These are phyloP conservation scores for Poecilia gillii DNA, from an alignment of 2,797 vertebrate species.

Conservation along the genomic window DNA sequence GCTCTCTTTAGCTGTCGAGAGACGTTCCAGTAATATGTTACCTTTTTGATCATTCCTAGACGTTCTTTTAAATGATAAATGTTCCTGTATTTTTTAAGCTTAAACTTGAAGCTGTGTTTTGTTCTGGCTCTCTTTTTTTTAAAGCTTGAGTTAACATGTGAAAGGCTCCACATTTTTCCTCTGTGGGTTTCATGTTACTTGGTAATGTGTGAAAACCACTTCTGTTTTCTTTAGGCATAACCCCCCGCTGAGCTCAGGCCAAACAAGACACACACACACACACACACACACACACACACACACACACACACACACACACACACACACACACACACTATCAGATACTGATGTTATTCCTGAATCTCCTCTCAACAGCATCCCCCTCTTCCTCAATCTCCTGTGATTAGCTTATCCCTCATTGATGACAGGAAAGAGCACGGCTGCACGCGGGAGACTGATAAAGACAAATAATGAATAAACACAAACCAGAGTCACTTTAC, in stretches of 20 bases:
- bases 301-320: constrained; percentile 23
- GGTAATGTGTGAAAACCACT: constrained; percentile 67
- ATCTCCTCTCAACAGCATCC: constrained; percentile 54
- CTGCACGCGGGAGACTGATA: constrained; percentile 43
- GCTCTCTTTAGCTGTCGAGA: constrained; percentile 14
- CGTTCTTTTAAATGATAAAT: not conserved
- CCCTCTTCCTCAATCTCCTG: constrained; percentile 52
- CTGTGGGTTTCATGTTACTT: constrained; percentile 21
- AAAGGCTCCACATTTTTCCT: constrained; percentile 27
- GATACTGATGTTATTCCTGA: constrained; percentile 19
- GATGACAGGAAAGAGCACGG: constrained; percentile 48
- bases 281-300: constrained; percentile 25
- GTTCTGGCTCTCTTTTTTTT: constrained; percentile 12
- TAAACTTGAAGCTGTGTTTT: not conserved
- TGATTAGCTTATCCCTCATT: constrained; percentile 65
- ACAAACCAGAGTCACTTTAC: constrained; percentile 14
- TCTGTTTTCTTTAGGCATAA: constrained; percentile 61
- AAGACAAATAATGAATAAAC: constrained; percentile 52
- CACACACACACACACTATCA: constrained; percentile 17
- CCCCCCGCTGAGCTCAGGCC: constrained; percentile 42
- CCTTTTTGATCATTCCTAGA: not conserved
- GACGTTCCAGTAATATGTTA: not conserved
- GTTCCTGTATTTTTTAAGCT: not conserved
- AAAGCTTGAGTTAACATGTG: constrained; percentile 29
- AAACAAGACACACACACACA: constrained; percentile 27